Conservation (phyloP, 2,888 invertebrate genomes). For the Hypena proboscidalis region DNA sequence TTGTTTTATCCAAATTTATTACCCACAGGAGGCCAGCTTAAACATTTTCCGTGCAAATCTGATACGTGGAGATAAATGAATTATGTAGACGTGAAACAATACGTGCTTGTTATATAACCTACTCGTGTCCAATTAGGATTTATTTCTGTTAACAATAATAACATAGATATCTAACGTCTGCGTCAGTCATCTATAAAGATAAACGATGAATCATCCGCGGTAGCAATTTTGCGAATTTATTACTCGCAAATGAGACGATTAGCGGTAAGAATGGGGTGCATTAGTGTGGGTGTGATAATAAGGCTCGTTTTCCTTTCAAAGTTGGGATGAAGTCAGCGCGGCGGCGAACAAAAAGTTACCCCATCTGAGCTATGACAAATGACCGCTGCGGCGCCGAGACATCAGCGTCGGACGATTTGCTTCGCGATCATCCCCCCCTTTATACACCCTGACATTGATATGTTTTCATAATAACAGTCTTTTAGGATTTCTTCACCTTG, state of each 20-base stretch:
- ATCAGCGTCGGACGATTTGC: slow-evolving; percentile 75
- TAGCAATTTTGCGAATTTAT: slow-evolving; percentile 49
- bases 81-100: slow-evolving; percentile 17
- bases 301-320: slow-evolving; percentile 72
- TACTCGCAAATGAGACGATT: slow-evolving; percentile 61
- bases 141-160: slow-evolving; percentile 5
- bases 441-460: slow-evolving; percentile 53
- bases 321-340: slow-evolving; percentile 75
- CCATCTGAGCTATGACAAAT: slow-evolving; percentile 81
- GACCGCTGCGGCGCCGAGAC: slow-evolving; percentile 60
- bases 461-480: slow-evolving; percentile 52
- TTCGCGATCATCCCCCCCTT: slow-evolving; percentile 65
- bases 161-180: slow-evolving; percentile 1
- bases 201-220: slow-evolving; percentile 32
- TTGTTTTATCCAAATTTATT: slow-evolving; percentile 80
- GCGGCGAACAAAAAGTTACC: slow-evolving; percentile 79
- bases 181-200: slow-evolving; percentile 17
- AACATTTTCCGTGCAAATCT: slow-evolving; percentile 65
- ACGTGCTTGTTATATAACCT: slow-evolving; percentile 19
- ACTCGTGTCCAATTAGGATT: slow-evolving; percentile 17
- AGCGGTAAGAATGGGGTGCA: slow-evolving; percentile 59
- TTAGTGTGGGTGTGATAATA: slow-evolving; percentile 71
- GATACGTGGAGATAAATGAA: slow-evolving; percentile 54
- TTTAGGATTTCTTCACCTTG: slow-evolving; percentile 25
- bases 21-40: slow-evolving; percentile 67